Base-by-base conservation (phyloP, 1,140 invertebrate species). In the Scaptomyza pallida region DNA sequence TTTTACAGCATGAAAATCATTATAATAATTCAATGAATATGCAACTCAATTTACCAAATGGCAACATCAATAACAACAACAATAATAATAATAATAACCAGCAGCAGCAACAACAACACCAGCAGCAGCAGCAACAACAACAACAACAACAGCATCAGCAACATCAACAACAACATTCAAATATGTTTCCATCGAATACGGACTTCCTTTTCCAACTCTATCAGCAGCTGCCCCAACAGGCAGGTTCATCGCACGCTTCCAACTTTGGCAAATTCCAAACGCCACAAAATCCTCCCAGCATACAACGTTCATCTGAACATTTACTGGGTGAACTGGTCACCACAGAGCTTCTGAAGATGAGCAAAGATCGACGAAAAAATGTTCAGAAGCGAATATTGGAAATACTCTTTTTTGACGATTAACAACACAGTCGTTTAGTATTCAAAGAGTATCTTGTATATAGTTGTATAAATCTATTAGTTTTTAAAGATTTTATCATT, bases 321-420 rank as follows among this genome's bases (percentile, higher is more conserved):
- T 51, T 91, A 40, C 60, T 91, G 21, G 90, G 90, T 10, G 90
- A 91, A 52, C 52, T 91, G 33, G 90, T 91, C 3, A 91, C 90
- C 44, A 90, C 89, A 23, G 90, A 91, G 63, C 64, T 91, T 9
- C 70, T 90, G 0, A 91, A 91, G 61, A 91, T 91, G 90, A 83
- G 70, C 47, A 91, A 90, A 63, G 90, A 91, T 59, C 73, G 88
- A 15, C 86, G 89, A 43, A 91, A 90, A 69, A 78, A 72, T 48
- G 90, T 81, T 12, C 90, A 91, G 61, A 90, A 89, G 45, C 59
- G 89, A 48, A 91, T 91, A 23, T 60, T 91, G 33, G 90, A 91
- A 75, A 90, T 91, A 72, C 77, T 91, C 16, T 91, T 91, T 52
- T 91, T 91, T 35, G 90, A 91, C 40, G 90, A 91, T 72, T 90